Conservation (phyloP, 37 sponge, comb jelly and placozoan genomes). For the Ephydatia muelleri region DNA sequence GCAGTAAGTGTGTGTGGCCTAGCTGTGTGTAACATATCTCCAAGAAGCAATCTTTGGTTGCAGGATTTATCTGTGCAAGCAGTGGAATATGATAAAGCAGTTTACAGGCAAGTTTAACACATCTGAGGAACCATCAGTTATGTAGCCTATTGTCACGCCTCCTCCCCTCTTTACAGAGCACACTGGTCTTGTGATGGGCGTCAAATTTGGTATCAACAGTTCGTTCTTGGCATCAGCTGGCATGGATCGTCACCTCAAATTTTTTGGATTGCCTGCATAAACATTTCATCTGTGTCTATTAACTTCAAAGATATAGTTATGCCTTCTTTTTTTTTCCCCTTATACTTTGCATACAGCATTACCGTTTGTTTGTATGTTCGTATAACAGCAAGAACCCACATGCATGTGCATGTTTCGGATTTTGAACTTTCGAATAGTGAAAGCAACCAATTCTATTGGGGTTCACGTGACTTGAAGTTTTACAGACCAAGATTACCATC, state of each 20-base stretch:
- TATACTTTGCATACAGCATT: not conserved
- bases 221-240: conserved; percentile 85
- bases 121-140: not conserved
- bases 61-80: conserved; percentile 85
- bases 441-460: too few relatives aligned
- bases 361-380: not conserved
- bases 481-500: too few relatives aligned
- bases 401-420: not conserved
- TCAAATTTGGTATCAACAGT: conserved; percentile 92
- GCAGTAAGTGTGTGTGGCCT: conserved; percentile 79
- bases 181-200: conserved; percentile 78
- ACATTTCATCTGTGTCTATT: not conserved
- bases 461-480: too few relatives aligned
- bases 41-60: not conserved
- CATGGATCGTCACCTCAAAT: conserved; percentile 92
- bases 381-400: not conserved
- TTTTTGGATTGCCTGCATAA: conserved; percentile 50
- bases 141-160: not conserved
- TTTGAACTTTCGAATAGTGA: too few relatives aligned
- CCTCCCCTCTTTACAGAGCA: conserved; percentile 70
- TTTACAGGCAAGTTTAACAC: conserved; percentile 55
- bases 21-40: not conserved
- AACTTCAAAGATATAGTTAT: not conserved
- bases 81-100: conserved; percentile 79
- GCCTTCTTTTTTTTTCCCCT: not conserved